Conservation (phyloP, 2,113 vertebrate genomes). For the Clarias batrachus region DNA sequence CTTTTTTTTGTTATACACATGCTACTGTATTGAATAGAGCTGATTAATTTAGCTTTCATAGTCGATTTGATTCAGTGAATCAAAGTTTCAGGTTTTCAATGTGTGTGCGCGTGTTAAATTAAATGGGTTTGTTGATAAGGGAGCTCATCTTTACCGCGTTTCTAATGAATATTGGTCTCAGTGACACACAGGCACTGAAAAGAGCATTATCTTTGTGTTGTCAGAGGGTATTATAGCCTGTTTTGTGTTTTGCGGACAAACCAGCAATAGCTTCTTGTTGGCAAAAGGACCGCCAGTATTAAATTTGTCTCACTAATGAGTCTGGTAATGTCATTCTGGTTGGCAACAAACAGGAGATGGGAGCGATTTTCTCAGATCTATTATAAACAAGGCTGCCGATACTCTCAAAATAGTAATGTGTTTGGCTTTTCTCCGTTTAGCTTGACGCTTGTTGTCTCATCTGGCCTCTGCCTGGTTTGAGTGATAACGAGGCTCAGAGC, state of each 20-base stretch:
- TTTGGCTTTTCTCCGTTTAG: conserved; percentile 28
- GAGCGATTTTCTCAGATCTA: conserved; percentile 33
- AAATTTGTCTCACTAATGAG: conserved; percentile 47
- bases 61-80: too few relatives aligned
- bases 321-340: conserved; percentile 42
- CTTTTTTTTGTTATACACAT: too few relatives aligned
- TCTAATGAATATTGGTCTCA: conserved; percentile 47
- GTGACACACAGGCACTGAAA: conserved; percentile 43
- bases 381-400: conserved; percentile 26
- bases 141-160: conserved; percentile 32
- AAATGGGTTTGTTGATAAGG: conserved; percentile 42
- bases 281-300: conserved; percentile 27
- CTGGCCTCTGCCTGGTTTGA: conserved; percentile 11
- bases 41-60: too few relatives aligned
- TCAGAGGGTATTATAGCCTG: conserved; percentile 40
- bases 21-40: too few relatives aligned
- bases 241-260: conserved; percentile 35
- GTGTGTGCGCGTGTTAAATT: conserved; percentile 11
- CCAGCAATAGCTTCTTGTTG: conserved; percentile 47
- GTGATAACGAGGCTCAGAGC: conserved; percentile 52
- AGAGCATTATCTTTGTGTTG: conserved; percentile 46
- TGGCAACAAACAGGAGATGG: conserved; percentile 26
- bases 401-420: conserved; percentile 8
- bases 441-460: conserved; percentile 23
- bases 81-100: too few relatives aligned